A percentile compares a stretch with the other conserved stretches of the same genome.
Conservation (phyloP, 1,140 invertebrate genomes). For the Aphelenchoides fujianensis region DNA sequence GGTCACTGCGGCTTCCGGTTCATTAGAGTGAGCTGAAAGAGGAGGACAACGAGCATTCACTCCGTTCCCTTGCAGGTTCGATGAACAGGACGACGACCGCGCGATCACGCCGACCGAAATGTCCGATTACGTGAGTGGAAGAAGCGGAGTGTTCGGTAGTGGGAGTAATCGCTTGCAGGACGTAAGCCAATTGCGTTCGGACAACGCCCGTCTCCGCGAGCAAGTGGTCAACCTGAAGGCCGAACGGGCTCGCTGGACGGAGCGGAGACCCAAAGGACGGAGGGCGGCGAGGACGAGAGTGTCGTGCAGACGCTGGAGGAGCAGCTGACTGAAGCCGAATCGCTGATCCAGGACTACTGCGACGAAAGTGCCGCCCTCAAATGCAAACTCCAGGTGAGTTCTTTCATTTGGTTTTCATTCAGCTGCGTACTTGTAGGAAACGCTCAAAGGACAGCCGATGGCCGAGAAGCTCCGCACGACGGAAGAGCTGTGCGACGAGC, state of each 20-base stretch:
- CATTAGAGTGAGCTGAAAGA: conserved; percentile 25
- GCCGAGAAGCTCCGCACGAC: conserved; percentile 40
- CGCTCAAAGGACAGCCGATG: conserved; percentile 12
- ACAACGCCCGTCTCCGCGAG: conserved; percentile 44
- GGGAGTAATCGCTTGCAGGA: too few species aligned
- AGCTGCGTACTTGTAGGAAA: conserved; percentile 31
- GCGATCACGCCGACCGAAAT: conserved; percentile 53
- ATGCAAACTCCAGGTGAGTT: conserved; percentile 49
- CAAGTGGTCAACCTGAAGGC: conserved; percentile 36
- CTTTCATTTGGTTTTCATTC: conserved; percentile 26
- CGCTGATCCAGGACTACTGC: conserved; percentile 55
- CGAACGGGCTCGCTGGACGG: conserved; percentile 48
- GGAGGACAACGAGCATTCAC: too few species aligned
- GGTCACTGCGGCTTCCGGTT: conserved; percentile 55
- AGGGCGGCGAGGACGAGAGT: conserved; percentile 31
- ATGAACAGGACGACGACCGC: conserved; percentile 43
- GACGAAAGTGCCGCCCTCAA: conserved; percentile 60
- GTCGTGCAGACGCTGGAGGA: conserved; percentile 56
- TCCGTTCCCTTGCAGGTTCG: background rate
- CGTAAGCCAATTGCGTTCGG: conserved; percentile 30
- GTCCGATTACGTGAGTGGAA: conserved; percentile 31
- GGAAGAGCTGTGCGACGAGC: conserved; percentile 34
- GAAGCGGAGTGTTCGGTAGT: conserved; percentile 14
- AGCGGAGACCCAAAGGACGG: conserved; percentile 29
- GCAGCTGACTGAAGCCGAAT: conserved; percentile 54